Evolutionary conservation across 1,140 invertebrate genomes (phyloP), one percentile per base, ranked within the genome.

Genomic region (Hypsibius dujardini): DNA sequence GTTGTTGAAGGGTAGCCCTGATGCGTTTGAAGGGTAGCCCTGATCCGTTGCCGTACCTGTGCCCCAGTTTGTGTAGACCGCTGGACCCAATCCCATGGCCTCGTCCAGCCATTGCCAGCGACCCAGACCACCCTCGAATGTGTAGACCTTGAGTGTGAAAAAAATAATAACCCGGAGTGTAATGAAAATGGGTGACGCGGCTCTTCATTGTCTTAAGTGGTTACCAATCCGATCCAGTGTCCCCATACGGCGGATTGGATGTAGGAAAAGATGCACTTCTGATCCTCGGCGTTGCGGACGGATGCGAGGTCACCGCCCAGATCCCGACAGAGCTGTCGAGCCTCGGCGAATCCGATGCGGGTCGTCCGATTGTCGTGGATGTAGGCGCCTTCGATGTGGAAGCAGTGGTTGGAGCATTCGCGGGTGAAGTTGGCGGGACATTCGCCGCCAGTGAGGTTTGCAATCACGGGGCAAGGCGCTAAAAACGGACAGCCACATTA

Each of bases 401-500:
- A 67, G 62, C 62, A 67, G 62, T 67, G 62, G 62, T 12, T 67
- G 42, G 62, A 12, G 42, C 62, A 67, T 12, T 12, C 62, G 12
- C 12, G 12, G 7, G 62, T 12, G 45, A 67, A 67, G 42, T 67
- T 67, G 12, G 12, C 42, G 12, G 62, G 62, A 45, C 62, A 67
- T 3, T 67, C 7, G 42, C 62, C 12, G 62, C 7, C 45, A 0
- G 42, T 67, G 12, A 42, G 62, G 12, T 12, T 56, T n/a, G 50
- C n/a, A 7, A 56, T n/a, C 50, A n/a, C n/a, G 50, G 50, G 50
- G n/a, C 50, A 56, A 12, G 50, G n/a, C 50, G n/a, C 50, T 56
- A n/a, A 28, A 28, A 28, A 28, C 28, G 28, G 28, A 28, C 28
- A 28, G 28, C 28, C 28, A 28, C 28, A 28, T 28, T 28, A 28